Evolutionary conservation across 2,113 vertebrate genomes (phyloP).

Genomic region (Emydura subglobosa): DNA sequence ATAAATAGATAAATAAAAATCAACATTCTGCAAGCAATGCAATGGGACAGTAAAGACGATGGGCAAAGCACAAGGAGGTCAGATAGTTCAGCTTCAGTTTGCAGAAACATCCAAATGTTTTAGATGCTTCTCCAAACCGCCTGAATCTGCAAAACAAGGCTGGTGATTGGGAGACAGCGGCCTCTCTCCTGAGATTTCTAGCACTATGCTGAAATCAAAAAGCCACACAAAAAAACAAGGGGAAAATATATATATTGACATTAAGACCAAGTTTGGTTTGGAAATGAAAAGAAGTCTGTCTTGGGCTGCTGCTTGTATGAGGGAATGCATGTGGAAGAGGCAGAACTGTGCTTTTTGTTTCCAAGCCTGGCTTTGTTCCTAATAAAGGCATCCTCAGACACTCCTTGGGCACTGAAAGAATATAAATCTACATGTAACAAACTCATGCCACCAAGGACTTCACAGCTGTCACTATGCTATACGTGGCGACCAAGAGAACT

Average conservation of each 20-base stretch:
- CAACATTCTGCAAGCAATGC: neutral
- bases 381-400: too few species aligned
- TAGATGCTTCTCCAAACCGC: neutral
- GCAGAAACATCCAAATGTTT: neutral
- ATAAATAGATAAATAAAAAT: slow-evolving; percentile 1
- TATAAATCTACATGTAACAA: too few species aligned
- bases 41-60: neutral
- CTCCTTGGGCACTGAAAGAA: too few species aligned
- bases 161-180: neutral
- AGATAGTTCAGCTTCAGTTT: neutral
- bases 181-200: neutral
- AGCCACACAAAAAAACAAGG: neutral
- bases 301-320: too few species aligned
- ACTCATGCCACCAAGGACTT: too few species aligned
- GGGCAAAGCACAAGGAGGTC: neutral
- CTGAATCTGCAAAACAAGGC: slow-evolving; percentile 10
- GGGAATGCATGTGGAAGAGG: too few species aligned
- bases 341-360: too few species aligned
- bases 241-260: neutral
- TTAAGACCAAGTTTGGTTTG: too few species aligned
- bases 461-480: too few species aligned
- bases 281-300: neutral
- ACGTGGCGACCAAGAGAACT: too few species aligned
- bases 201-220: neutral
- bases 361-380: too few species aligned